Conservation (phyloP, 2,113 vertebrate genomes). For the Chauna torquata region DNA sequence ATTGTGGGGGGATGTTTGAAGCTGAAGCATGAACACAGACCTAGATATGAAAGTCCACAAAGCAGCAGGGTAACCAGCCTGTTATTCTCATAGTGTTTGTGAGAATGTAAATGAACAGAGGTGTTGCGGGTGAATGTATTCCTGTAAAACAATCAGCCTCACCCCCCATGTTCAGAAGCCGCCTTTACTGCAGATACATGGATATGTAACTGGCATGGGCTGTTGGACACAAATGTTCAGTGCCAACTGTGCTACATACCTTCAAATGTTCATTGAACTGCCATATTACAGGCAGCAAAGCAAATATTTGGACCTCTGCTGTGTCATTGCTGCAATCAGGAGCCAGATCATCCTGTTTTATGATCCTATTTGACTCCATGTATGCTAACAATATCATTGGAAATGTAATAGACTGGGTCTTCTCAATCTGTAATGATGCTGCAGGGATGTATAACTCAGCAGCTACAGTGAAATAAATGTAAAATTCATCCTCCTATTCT, state of each 20-base stretch:
- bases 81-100: not conserved
- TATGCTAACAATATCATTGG: not conserved
- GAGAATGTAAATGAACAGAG: not conserved
- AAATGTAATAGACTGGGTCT: not conserved
- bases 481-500: not conserved
- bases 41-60: not conserved
- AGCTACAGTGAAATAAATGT: not conserved
- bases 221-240: not conserved
- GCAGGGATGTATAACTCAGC: not conserved
- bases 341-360: slow-evolving; percentile 1
- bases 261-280: not conserved
- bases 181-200: not conserved
- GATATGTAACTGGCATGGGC: not conserved
- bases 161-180: not conserved
- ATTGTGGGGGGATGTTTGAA: not conserved
- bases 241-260: not conserved
- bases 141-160: not conserved
- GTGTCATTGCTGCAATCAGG: not conserved
- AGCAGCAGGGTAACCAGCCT: not conserved
- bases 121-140: not conserved
- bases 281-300: not conserved
- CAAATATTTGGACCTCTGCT: not conserved
- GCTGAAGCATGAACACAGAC: not conserved
- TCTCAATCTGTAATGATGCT: not conserved
- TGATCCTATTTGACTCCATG: not conserved